Base-by-base conservation (phyloP, 2,888 invertebrate genomes). In the Helicoverpa assulta region DNA sequence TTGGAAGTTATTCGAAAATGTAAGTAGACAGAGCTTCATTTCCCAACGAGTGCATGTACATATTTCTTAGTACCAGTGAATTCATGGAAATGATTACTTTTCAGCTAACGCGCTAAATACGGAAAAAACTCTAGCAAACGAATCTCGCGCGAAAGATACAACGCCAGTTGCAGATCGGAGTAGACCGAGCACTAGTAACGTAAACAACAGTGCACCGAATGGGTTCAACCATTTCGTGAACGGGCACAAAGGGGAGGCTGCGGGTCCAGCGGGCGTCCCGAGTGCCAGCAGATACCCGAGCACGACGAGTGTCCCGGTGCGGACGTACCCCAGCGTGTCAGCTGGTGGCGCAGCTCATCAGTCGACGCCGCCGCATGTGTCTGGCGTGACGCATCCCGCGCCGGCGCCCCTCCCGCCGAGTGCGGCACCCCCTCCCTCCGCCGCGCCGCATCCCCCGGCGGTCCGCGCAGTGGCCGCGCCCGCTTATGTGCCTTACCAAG, bases 401-500 rank as follows among this genome's bases (percentile, higher is more conserved):
- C 52, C 12, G 8, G 59, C 2, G 0, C n/a, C 58, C 0, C 79
- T 55, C 7, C 47, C 52, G 12, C 52, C 74, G 19, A 37, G 1
- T 7, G 59, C 21, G 8, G 1, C 52, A 12, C 14, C 52, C 0
- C 43, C 2, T 12, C 58, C 33, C 19, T 16, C 29, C 16, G 61
- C 50, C 40, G 60, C 57, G 7, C 18, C 61, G 0, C 78, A 61
- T 37, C 21, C 64, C 18, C 40, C 47, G 14, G 21, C 54, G 40
- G 67, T 68, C n/a, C 62, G 69, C 29, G 55, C n/a, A n/a, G n/a
- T n/a, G n/a, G n/a, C 61, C 2, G 63, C 73, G 12, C 72, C 78
- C 10, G 51, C 78, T 5, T 86, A 80, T 51, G 26, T 80, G 40
- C 69, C 73, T 5, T 86, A 72, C 57, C 84, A 84, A 40, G 73